These are phyloP conservation scores for Scaptomyza polygonia DNA, from an alignment of 2,888 invertebrate species.

Conservation along the genomic window DNA sequence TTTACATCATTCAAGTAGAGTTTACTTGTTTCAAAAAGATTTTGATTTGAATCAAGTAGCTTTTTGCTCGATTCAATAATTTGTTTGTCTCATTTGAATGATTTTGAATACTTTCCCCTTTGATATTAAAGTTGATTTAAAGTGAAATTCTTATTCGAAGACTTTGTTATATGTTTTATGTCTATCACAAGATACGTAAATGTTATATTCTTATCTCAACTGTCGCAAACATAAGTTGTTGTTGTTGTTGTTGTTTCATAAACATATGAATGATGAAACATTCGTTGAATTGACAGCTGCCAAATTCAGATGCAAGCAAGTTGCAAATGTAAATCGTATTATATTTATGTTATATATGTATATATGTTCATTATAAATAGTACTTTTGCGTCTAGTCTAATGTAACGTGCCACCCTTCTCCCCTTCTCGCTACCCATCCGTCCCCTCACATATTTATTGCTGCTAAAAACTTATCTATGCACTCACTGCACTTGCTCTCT, in stretches of 20 bases:
- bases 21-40: background rate
- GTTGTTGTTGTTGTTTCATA: conserved; percentile 1
- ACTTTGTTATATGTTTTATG: too few relatives aligned
- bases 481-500: conserved; percentile 1
- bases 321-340: background rate
- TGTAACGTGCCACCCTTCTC: too few relatives aligned
- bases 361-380: background rate
- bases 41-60: background rate
- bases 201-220: background rate
- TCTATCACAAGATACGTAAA: too few relatives aligned
- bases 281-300: conserved; percentile 39
- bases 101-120: too few relatives aligned
- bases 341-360: background rate
- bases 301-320: conserved; percentile 16
- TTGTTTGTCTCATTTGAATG: too few relatives aligned
- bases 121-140: too few relatives aligned
- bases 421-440: too few relatives aligned
- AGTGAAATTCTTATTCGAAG: too few relatives aligned
- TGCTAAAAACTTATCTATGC: conserved; percentile 17
- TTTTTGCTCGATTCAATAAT: background rate
- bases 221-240: background rate
- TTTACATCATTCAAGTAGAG: background rate
- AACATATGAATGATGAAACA: conserved; percentile 1
- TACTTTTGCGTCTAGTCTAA: background rate
- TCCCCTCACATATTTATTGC: background rate